A percentile compares a stretch with the other conserved stretches of the same genome.
phyloP scores from a whole-genome alignment of 2,888 invertebrate genomes.

The Sycophila texana region DNA sequence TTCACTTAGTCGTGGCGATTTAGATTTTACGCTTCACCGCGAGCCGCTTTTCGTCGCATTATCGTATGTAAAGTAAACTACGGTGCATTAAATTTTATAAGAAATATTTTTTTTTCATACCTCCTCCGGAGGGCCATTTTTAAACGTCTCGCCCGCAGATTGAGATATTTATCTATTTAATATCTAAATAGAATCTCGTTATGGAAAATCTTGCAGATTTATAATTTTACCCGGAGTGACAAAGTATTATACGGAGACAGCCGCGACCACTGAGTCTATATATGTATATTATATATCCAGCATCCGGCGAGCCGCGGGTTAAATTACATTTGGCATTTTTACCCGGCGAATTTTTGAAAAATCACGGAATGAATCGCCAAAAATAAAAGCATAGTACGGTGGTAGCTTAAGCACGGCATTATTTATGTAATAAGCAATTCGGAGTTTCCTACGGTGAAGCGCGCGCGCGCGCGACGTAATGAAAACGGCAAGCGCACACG shows the following conservation, averaged over 20 bases:
- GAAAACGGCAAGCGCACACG: conserved; percentile 33
- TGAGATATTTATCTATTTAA: conserved; percentile 29
- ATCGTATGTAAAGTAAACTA: too few relatives aligned
- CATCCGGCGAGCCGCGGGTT: neutral
- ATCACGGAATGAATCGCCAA: neutral
- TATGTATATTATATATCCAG: neutral
- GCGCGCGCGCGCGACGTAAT: conserved; percentile 23
- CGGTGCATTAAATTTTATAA: too few relatives aligned
- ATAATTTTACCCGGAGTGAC: neutral
- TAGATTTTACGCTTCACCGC: too few relatives aligned
- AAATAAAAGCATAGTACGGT: neutral
- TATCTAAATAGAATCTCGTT: neutral
- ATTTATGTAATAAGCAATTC: conserved; percentile 53
- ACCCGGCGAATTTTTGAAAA: neutral
- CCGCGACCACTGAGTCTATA: neutral
- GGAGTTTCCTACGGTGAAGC: conserved; percentile 29
- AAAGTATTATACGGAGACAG: neutral
- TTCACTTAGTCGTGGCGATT: too few relatives aligned
- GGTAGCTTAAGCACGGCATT: conserved; percentile 43
- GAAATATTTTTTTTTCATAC: neutral
- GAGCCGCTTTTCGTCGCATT: too few relatives aligned
- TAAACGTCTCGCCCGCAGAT: neutral
- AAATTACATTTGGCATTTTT: conserved; percentile 37
- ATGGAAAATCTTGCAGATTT: neutral
- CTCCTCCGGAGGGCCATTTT: too few relatives aligned